Conservation (phyloP, 2,888 invertebrate genomes). For the Dolomedes plantarius region DNA sequence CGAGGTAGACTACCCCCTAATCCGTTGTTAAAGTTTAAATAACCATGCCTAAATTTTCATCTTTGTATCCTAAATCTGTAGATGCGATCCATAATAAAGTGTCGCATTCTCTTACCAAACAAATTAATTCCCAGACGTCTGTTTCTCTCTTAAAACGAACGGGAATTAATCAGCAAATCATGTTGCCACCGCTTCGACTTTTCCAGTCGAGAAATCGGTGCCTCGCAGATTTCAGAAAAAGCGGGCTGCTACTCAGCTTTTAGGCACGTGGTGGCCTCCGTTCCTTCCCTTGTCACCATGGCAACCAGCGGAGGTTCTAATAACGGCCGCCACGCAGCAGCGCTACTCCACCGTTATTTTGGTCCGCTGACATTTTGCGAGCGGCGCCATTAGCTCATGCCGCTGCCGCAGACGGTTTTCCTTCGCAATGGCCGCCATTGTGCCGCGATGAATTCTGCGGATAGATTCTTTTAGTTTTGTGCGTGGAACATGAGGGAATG, state of each 20-base stretch:
- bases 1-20: too few relatives aligned
- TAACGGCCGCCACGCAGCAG: not conserved
- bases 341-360: not conserved
- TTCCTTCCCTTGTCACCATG: not conserved
- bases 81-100: too few relatives aligned
- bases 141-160: not conserved
- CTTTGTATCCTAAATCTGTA: too few relatives aligned
- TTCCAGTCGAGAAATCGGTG: conserved; percentile 4
- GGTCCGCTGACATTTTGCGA: conserved; percentile 16
- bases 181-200: not conserved
- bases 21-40: too few relatives aligned
- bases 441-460: conserved; percentile 1
- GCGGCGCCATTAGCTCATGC: conserved; percentile 3
- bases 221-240: not conserved
- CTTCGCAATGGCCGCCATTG: conserved; percentile 9
- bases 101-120: too few relatives aligned
- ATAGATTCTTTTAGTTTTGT: conserved; percentile 3
- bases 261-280: conserved; percentile 14
- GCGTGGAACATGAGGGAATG: not conserved
- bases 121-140: too few relatives aligned
- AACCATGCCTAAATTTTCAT: too few relatives aligned
- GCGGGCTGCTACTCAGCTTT: not conserved
- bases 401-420: conserved; percentile 10
- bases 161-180: not conserved
- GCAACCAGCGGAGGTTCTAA: conserved; percentile 14